These are phyloP conservation scores for Lepidostoma basale DNA, from an alignment of 1,140 invertebrate species.

Conservation along the genomic window DNA sequence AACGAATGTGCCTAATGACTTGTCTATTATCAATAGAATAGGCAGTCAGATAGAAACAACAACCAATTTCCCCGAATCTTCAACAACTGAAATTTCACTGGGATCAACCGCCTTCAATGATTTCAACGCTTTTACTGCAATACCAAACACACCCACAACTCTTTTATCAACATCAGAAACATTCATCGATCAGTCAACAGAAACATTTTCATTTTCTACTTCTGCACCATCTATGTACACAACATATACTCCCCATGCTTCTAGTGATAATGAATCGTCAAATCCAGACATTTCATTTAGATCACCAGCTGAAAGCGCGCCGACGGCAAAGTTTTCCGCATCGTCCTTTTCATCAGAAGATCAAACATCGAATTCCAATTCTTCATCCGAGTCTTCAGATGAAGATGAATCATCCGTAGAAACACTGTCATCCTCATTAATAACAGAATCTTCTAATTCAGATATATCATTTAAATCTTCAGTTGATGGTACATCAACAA, in stretches of 20 bases:
- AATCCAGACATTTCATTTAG: not conserved
- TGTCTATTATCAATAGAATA: not conserved
- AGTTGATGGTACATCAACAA: not conserved
- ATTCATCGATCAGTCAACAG: not conserved
- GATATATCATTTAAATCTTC: not conserved
- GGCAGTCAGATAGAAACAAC: not conserved
- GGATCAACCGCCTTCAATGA: not conserved
- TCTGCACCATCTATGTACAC: not conserved
- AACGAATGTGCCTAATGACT: not conserved
- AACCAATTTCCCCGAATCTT: not conserved
- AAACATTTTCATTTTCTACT: not conserved
- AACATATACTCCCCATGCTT: not conserved
- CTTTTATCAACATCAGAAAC: not conserved
- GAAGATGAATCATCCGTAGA: not conserved
- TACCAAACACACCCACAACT: not conserved
- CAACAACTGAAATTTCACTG: constrained; percentile 6
- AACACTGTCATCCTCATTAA: not conserved
- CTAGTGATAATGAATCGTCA: not conserved
- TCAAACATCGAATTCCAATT: not conserved
- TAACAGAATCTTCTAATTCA: not conserved
- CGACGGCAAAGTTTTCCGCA: not conserved
- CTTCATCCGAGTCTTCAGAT: not conserved
- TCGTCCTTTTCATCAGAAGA: not conserved
- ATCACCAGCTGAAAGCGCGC: not conserved
- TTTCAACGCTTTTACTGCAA: not conserved